Percentiles rank a stretch among this genome's conserved stretches.
phyloP scores from a whole-genome alignment of 1,140 invertebrate genomes.

The Dendrolimus punctatus region DNA sequence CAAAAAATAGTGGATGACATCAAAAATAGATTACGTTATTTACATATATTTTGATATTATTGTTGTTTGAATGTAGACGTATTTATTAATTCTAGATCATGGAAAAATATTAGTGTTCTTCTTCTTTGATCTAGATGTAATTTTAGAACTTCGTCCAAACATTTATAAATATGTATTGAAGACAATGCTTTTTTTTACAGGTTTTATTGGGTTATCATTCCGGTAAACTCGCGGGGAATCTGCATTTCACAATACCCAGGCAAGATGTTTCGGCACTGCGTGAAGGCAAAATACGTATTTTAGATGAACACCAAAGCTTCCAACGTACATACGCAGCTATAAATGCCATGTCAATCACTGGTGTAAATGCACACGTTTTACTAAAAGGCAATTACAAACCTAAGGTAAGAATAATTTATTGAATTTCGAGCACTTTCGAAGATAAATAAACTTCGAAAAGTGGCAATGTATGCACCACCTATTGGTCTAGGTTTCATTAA shows the following conservation, averaged over 20 bases:
- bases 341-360: constrained; percentile 34
- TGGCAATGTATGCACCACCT: too few species aligned
- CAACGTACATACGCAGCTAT: constrained; percentile 27
- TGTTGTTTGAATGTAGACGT: too few species aligned
- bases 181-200: constrained; percentile 14
- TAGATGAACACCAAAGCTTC: constrained; percentile 28
- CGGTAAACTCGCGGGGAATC: constrained; percentile 31
- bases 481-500: too few species aligned
- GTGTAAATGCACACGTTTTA: constrained; percentile 37
- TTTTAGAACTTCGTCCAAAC: too few species aligned
- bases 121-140: too few species aligned
- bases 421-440: too few species aligned
- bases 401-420: constrained; percentile 22
- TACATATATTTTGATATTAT: too few species aligned
- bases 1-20: too few species aligned
- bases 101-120: too few species aligned
- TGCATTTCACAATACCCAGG: constrained; percentile 25
- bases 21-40: too few species aligned
- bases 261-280: constrained; percentile 29
- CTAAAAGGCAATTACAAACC: constrained; percentile 35
- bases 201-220: constrained; percentile 36
- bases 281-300: constrained; percentile 32
- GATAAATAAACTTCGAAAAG: too few species aligned
- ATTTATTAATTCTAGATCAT: too few species aligned
- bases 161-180: background rate